These are phyloP conservation scores for Echiichthys vipera DNA, from an alignment of 2,797 vertebrate species.

Conservation along the genomic window DNA sequence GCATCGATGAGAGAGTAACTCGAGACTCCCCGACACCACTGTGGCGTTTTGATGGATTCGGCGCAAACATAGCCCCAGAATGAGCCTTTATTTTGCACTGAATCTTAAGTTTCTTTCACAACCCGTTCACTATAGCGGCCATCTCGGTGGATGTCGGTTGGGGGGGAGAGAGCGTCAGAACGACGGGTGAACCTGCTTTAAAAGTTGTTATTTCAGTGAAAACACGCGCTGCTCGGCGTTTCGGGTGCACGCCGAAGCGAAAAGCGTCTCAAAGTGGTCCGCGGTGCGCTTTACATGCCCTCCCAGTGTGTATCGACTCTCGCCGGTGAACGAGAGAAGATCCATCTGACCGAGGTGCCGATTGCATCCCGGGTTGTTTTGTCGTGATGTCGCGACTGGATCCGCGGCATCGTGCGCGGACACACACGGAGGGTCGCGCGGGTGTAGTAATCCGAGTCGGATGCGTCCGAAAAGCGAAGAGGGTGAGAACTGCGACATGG, in stretches of 20 bases:
- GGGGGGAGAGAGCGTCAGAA: rapidly evolving
- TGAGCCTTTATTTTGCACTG: not conserved
- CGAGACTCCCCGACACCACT: rapidly evolving
- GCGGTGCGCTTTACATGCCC: rapidly evolving
- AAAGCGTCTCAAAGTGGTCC: rapidly evolving
- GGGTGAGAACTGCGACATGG: constrained; percentile 41
- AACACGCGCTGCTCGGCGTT: not conserved
- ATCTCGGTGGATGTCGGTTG: not conserved
- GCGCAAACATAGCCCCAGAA: not conserved
- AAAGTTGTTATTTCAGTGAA: constrained; percentile 37
- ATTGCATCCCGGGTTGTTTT: constrained; percentile 29
- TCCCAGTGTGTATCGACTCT: rapidly evolving
- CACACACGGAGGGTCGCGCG: constrained; percentile 37
- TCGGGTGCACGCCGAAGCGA: constrained; percentile 26
- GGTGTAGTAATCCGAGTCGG: constrained; percentile 30
- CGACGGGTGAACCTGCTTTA: not conserved
- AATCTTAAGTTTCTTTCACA: not conserved
- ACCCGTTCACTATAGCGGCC: too few species aligned
- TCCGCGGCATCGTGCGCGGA: constrained; percentile 35
- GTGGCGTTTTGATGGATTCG: not conserved
- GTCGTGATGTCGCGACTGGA: constrained; percentile 14
- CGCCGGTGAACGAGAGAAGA: not conserved
- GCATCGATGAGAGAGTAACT: rapidly evolving
- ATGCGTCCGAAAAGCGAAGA: constrained; percentile 11
- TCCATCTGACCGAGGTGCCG: not conserved